A percentile compares a stretch with the other conserved stretches of the same genome.
These are phyloP conservation scores for Scartelaos histophorus DNA, from an alignment of 2,113 vertebrate genomes.

Conservation along the genomic window DNA sequence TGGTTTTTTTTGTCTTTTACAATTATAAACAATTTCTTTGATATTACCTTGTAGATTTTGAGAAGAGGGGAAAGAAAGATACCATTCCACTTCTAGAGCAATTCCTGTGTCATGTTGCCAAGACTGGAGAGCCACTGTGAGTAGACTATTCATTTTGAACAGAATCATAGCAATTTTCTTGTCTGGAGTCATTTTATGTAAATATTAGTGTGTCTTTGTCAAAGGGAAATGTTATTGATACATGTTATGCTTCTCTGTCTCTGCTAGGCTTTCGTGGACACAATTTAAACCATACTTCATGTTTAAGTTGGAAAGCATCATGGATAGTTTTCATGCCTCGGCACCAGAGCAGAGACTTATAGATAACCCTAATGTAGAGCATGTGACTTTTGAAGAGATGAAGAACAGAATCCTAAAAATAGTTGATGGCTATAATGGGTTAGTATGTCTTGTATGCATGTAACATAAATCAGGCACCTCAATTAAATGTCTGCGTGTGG, in stretches of 20 bases:
- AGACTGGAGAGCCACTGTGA: constrained; percentile 95
- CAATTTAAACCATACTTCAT: constrained; percentile 97
- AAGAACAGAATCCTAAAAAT: constrained; percentile 96
- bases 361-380: constrained; percentile 92
- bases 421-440: constrained; percentile 95
- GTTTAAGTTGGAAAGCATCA: constrained; percentile 96
- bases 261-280: constrained; percentile 90
- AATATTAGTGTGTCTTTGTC: not conserved
- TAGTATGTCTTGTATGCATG: constrained; percentile 55
- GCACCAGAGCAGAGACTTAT: constrained; percentile 87
- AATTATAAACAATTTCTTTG: not conserved
- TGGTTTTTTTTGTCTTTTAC: not conserved
- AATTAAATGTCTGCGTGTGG: no score
- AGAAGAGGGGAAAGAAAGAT: constrained; percentile 94
- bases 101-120: constrained; percentile 93
- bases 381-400: constrained; percentile 95
- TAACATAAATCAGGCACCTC: not conserved
- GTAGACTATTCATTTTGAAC: constrained; percentile 52
- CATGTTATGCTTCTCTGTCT: constrained; percentile 6
- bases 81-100: constrained; percentile 87
- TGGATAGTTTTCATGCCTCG: constrained; percentile 93
- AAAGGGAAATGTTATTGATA: not conserved
- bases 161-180: no score
- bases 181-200: no score
- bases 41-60: constrained; percentile 84